These are phyloP conservation scores for Syrrhaptes paradoxus DNA, from an alignment of 2,113 vertebrate species.

Conservation along the genomic window DNA sequence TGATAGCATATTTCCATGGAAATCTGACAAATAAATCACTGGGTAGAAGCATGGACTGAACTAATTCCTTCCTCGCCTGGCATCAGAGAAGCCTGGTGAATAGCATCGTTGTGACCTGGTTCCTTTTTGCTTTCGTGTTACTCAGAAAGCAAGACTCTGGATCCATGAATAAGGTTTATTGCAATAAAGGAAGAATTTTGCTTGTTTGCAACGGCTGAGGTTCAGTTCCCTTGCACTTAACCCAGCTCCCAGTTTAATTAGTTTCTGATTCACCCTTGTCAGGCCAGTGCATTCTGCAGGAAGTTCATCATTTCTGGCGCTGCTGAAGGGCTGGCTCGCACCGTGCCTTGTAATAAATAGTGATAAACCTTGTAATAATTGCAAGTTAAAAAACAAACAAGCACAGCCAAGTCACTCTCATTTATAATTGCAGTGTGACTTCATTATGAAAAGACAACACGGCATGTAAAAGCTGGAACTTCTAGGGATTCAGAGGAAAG, in stretches of 20 bases:
- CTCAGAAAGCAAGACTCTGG: background rate
- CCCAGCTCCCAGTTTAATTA: slow-evolving; percentile 54
- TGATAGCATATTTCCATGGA: background rate
- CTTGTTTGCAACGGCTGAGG: slow-evolving; percentile 7
- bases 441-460: slow-evolving; percentile 48
- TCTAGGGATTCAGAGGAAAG: slow-evolving; percentile 37
- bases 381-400: slow-evolving; percentile 49
- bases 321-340: slow-evolving; percentile 37
- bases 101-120: background rate
- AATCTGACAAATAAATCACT: background rate
- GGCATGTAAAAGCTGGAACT: slow-evolving; percentile 20
- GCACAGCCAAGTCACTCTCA: slow-evolving; percentile 49
- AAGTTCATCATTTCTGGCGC: slow-evolving; percentile 48
- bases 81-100: background rate
- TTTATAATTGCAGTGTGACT: slow-evolving; percentile 59
- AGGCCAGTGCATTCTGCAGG: slow-evolving; percentile 56
- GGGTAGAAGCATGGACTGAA: background rate
- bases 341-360: slow-evolving; percentile 31
- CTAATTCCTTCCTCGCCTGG: background rate
- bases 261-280: slow-evolving; percentile 35
- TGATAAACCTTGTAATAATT: slow-evolving; percentile 58
- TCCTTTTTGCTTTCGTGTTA: background rate
- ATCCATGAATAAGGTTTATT: background rate
- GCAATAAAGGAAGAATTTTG: background rate
- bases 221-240: slow-evolving; percentile 31